phyloP scores from a whole-genome alignment of 2,888 invertebrate species.

The Resseliella maxima region DNA sequence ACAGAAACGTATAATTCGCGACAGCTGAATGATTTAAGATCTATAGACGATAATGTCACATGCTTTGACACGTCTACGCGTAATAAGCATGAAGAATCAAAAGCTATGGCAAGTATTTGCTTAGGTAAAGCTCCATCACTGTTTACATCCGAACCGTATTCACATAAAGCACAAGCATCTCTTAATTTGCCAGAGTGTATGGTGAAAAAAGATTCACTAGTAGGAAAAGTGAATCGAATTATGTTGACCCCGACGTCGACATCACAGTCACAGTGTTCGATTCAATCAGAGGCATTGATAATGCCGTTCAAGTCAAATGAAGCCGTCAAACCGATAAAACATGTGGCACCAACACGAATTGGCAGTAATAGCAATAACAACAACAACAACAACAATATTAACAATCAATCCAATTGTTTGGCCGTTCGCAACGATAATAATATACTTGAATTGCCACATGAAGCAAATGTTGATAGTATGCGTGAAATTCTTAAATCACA shows the following conservation, averaged over 20 bases:
- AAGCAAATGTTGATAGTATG: slow-evolving; percentile 60
- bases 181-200: background rate
- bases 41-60: slow-evolving; percentile 1
- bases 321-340: slow-evolving; percentile 63
- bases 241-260: background rate
- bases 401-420: slow-evolving; percentile 61
- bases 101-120: slow-evolving; percentile 61
- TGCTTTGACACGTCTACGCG: background rate
- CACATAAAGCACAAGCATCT: slow-evolving; percentile 59
- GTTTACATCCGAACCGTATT: slow-evolving; percentile 60
- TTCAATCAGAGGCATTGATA: background rate
- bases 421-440: slow-evolving; percentile 67
- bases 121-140: slow-evolving; percentile 64
- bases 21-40: background rate
- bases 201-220: slow-evolving; percentile 37
- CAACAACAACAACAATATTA: too few species aligned
- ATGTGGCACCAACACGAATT: slow-evolving; percentile 65
- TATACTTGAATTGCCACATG: slow-evolving; percentile 63
- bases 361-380: too few species aligned
- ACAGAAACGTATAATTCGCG: background rate
- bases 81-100: background rate
- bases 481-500: slow-evolving; percentile 62
- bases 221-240: slow-evolving; percentile 40
- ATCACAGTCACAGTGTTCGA: background rate
- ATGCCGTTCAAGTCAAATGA: slow-evolving; percentile 37